Evolutionary conservation across 2,797 vertebrate species (phyloP).

Genomic region (Scolopax bukidnonensis): DNA sequence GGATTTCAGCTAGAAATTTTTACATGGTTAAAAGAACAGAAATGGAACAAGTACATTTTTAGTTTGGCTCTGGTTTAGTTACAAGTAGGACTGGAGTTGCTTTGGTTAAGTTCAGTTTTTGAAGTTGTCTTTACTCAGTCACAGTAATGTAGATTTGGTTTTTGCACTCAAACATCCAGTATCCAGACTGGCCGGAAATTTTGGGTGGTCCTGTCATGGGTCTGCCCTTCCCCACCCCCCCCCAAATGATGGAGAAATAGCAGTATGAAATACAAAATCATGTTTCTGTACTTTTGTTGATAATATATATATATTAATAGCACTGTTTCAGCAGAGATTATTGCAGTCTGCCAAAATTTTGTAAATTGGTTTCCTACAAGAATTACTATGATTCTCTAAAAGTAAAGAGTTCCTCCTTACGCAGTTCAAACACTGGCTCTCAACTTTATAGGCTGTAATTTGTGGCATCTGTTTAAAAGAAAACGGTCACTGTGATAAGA

Average conservation of each 20-base stretch:
- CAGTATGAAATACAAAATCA: not conserved
- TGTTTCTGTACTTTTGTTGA: not conserved
- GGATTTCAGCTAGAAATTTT: not conserved
- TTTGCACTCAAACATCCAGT: not conserved
- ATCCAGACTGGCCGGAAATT: not conserved
- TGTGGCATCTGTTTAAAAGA: not conserved
- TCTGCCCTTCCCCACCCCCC: too few relatives aligned
- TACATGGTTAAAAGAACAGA: not conserved
- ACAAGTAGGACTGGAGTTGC: not conserved
- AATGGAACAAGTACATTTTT: not conserved
- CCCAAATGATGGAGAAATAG: not conserved
- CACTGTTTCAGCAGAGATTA: not conserved
- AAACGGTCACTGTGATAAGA: not conserved
- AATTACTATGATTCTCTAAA: not conserved
- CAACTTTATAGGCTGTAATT: not conserved
- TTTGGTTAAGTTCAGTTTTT: not conserved
- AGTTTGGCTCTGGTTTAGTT: not conserved
- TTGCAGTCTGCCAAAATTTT: not conserved
- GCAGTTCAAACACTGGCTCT: not conserved
- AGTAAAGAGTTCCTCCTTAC: not conserved
- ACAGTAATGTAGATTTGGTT: not conserved
- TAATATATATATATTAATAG: not conserved
- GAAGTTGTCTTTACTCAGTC: not conserved
- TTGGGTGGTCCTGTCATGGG: not conserved
- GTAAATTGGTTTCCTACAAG: not conserved